Evolutionary conservation across 2,888 invertebrate species (phyloP), one percentile per base, ranked within the genome.

Genomic region (Leucoma salicis): DNA sequence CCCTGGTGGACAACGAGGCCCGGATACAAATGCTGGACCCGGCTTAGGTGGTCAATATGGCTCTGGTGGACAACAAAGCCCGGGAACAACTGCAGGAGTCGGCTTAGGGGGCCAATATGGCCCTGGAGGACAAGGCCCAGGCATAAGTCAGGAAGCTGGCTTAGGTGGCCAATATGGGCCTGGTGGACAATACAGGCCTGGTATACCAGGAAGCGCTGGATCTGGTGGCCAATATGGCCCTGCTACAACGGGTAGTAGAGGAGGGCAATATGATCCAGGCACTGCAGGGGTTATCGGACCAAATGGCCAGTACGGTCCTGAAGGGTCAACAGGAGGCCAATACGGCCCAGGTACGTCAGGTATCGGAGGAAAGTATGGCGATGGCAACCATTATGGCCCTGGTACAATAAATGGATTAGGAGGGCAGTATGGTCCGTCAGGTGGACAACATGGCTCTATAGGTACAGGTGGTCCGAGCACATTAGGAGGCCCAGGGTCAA

Each of bases 111-210:
- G 42, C 0, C 53, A 49, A 13, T 53, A 46, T 35, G 51, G 44
- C 0, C 45, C 46, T 0, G 34, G 31, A 11, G 28, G 35, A 7
- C 11, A 54, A 39, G 39, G 37, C 3, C 42, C 49, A 11, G 47
- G 35, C 1, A 42, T 28, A 48, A 44, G 1, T 32, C 40, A 1
- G 18, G 38, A 3, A 42, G 46, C 49, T 12, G 25, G 25, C n/a
- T 25, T n/a, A 25, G 38, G 48, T 16, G 54, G 49, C 0, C 44
- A 53, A 7, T 56, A 51, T 38, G 43, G 37, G 7, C 46, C 49
- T 1, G 49, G 25, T 35, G 39, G 25, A 18, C 31, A 35, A 51
- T 8, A 49, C 14, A 41, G 41, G 8, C 13, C 31, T 0, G n/a
- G n/a, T n/a, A n/a, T n/a, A n/a, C n/a, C 40, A 1, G 18, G 38